A percentile compares a stretch with the other conserved stretches of the same genome.
Conservation (phyloP, 1,140 invertebrate species). For the Panagrolaimus sp. region DNA sequence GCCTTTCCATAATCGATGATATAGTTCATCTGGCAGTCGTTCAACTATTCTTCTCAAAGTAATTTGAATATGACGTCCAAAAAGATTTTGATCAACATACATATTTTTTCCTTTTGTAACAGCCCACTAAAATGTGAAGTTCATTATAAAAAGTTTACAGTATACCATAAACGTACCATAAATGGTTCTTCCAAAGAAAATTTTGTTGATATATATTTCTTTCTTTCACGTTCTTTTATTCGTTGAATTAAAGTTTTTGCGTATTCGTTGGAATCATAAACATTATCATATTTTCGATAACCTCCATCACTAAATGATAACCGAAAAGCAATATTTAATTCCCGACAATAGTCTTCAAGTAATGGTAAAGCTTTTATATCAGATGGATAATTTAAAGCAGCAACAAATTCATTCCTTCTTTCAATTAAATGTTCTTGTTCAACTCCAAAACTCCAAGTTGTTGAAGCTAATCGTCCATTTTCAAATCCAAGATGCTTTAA, state of each 20-base stretch:
- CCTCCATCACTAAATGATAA: conserved; percentile 37
- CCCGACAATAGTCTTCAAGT: background rate
- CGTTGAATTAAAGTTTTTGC: conserved; percentile 30
- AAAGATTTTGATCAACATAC: conserved; percentile 25
- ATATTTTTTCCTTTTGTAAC: conserved; percentile 20
- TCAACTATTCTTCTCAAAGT: conserved; percentile 30
- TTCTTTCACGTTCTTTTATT: conserved; percentile 34
- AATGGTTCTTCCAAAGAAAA: conserved; percentile 44
- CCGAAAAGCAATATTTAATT: conserved; percentile 20
- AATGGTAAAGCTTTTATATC: background rate
- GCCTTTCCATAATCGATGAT: conserved; percentile 39
- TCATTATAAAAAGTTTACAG: background rate
- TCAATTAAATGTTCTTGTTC: background rate
- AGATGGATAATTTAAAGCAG: background rate
- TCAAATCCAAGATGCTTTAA: background rate
- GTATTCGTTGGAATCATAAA: conserved; percentile 41
- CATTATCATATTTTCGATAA: conserved; percentile 41
- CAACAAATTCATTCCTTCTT: background rate
- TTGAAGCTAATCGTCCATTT: background rate
- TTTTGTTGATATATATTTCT: conserved; percentile 31
- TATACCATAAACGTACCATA: conserved; percentile 23
- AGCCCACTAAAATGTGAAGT: conserved; percentile 25
- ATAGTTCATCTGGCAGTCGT: conserved; percentile 36
- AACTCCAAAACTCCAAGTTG: background rate
- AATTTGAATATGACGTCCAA: conserved; percentile 25